Conservation (phyloP, 2,113 vertebrate genomes). For the Vireo altiloquus region DNA sequence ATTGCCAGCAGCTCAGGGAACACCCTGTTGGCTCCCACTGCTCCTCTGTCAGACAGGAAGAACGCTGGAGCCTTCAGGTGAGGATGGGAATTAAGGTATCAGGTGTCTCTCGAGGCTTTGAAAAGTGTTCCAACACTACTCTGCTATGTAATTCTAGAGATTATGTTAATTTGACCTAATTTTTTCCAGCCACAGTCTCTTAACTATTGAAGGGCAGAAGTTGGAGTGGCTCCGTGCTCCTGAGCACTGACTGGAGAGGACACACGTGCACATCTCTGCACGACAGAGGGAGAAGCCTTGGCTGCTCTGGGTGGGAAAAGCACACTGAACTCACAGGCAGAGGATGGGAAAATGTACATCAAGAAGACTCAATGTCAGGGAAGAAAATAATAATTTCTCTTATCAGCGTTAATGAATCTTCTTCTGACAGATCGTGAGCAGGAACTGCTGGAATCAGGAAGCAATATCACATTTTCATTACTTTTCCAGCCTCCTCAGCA, state of each 20-base stretch:
- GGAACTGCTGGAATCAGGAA: background rate
- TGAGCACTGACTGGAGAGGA: background rate
- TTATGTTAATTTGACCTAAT: slow-evolving; percentile 58
- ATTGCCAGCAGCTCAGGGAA: background rate
- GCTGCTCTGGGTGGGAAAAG: background rate
- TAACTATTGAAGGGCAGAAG: background rate
- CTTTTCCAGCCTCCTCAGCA: background rate
- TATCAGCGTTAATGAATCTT: background rate
- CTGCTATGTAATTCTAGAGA: slow-evolving; percentile 32
- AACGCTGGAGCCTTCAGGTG: background rate
- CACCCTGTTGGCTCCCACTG: background rate
- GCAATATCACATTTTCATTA: background rate
- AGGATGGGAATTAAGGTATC: slow-evolving; percentile 5
- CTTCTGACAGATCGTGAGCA: rapidly evolving
- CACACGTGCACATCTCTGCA: rapidly evolving
- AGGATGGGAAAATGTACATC: background rate
- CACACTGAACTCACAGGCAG: background rate
- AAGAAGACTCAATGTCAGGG: background rate
- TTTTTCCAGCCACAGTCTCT: slow-evolving; percentile 36
- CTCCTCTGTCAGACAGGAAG: background rate
- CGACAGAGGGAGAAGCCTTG: rapidly evolving
- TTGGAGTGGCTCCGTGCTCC: background rate
- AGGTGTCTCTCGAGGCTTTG: background rate
- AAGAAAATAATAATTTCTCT: background rate
- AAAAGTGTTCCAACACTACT: slow-evolving; percentile 15